Percentiles rank a stretch among this genome's conserved stretches.
These are phyloP conservation scores for Lochmaea crataegi DNA, from an alignment of 2,888 invertebrate genomes.

Conservation along the genomic window DNA sequence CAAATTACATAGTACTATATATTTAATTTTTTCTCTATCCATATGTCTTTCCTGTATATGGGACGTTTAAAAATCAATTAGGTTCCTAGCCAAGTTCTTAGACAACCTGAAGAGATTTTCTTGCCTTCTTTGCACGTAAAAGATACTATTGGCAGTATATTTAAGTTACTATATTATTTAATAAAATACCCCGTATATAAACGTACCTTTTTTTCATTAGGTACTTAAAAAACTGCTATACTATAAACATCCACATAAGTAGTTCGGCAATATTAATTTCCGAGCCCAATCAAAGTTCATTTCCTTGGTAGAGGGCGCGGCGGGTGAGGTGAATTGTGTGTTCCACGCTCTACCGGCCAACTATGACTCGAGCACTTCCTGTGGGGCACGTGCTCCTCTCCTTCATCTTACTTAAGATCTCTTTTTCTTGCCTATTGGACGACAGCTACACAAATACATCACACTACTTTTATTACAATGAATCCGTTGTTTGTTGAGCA, in stretches of 20 bases:
- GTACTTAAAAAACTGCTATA: slow-evolving; percentile 38
- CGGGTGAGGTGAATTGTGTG: slow-evolving; percentile 59
- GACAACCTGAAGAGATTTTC: no score
- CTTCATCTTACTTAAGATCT: slow-evolving; percentile 56
- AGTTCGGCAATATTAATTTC: slow-evolving; percentile 59
- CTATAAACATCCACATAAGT: slow-evolving; percentile 41
- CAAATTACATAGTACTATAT: no score
- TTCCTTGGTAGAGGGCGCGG: slow-evolving; percentile 54
- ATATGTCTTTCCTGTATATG: no score
- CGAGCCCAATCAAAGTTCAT: slow-evolving; percentile 63
- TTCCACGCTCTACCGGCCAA: slow-evolving; percentile 61
- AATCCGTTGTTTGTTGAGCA: slow-evolving; percentile 32
- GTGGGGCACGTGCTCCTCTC: slow-evolving; percentile 60
- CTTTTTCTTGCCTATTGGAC: slow-evolving; percentile 41
- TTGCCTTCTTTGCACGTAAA: no score
- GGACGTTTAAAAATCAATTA: no score
- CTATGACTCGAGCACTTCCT: slow-evolving; percentile 62
- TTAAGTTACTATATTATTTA: no score
- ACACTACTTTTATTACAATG: slow-evolving; percentile 35
- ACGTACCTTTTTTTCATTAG: neutral
- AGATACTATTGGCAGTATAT: no score
- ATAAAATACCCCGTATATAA: slow-evolving; percentile 31
- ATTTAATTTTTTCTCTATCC: no score
- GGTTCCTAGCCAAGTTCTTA: no score
- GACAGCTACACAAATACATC: slow-evolving; percentile 43